Conservation (phyloP, 2,113 vertebrate species). For the Sebastes fasciatus region DNA sequence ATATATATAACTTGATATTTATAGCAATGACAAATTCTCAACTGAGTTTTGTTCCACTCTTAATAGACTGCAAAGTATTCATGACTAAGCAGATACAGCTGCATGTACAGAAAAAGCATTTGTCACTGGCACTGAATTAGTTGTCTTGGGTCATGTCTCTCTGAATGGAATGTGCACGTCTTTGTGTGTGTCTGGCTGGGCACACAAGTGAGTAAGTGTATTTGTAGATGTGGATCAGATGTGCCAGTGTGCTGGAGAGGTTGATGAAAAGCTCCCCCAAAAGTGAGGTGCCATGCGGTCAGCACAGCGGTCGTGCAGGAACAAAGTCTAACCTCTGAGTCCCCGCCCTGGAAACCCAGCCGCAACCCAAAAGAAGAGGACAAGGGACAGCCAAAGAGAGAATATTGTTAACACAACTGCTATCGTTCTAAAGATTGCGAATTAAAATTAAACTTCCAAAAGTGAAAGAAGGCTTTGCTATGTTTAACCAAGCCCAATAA, state of each 20-base stretch:
- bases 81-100: slow-evolving; percentile 53
- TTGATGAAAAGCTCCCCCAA: slow-evolving; percentile 86
- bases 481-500: slow-evolving; percentile 20
- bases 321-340: slow-evolving; percentile 88
- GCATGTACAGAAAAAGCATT: slow-evolving; percentile 31
- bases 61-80: slow-evolving; percentile 30
- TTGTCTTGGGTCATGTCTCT: slow-evolving; percentile 21
- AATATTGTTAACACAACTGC: slow-evolving; percentile 80
- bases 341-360: slow-evolving; percentile 86
- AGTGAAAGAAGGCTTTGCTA: slow-evolving; percentile 14
- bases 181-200: slow-evolving; percentile 1
- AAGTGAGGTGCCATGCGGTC: slow-evolving; percentile 86
- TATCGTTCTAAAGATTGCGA: slow-evolving; percentile 33
- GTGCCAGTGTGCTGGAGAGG: slow-evolving; percentile 84
- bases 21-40: slow-evolving; percentile 56
- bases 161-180: slow-evolving; percentile 26
- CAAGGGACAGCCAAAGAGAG: slow-evolving; percentile 83
- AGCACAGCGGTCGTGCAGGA: slow-evolving; percentile 87
- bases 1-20: slow-evolving; percentile 51
- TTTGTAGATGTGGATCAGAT: slow-evolving; percentile 59
- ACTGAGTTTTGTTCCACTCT: slow-evolving; percentile 27
- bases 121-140: slow-evolving; percentile 32
- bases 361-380: slow-evolving; percentile 81
- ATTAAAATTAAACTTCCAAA: slow-evolving; percentile 45
- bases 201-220: not conserved